A percentile compares a stretch with the other conserved stretches of the same genome.
These are phyloP conservation scores for Prietella phreatophila DNA, from an alignment of 2,113 vertebrate species.

Conservation along the genomic window DNA sequence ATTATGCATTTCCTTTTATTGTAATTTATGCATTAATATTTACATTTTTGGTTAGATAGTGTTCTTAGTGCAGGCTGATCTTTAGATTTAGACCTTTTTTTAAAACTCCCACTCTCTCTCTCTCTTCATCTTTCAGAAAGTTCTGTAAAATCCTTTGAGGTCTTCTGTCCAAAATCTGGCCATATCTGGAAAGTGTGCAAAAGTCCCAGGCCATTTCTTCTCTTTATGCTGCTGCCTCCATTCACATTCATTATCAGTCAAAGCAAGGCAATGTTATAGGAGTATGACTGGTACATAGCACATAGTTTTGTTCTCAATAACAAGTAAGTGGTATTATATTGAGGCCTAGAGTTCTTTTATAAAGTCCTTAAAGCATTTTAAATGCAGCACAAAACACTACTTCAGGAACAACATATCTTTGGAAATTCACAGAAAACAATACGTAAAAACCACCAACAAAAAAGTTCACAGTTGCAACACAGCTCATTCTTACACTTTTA, in stretches of 20 bases:
- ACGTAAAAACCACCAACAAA: conserved; percentile 35
- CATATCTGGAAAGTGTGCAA: conserved; percentile 40
- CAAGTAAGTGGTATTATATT: conserved; percentile 66
- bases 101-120: neutral
- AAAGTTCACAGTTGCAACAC: conserved; percentile 60
- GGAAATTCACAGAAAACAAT: conserved; percentile 47
- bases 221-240: conserved; percentile 25
- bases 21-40: conserved; percentile 35
- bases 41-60: conserved; percentile 51
- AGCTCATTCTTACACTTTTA: conserved; percentile 57
- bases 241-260: conserved; percentile 50
- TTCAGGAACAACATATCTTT: conserved; percentile 47
- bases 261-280: conserved; percentile 51
- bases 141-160: conserved; percentile 52
- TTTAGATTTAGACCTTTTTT: conserved; percentile 60
- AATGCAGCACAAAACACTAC: conserved; percentile 70
- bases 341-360: conserved; percentile 68
- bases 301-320: conserved; percentile 58
- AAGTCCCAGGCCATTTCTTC: conserved; percentile 30
- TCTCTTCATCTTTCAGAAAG: conserved; percentile 8
- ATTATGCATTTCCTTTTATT: conserved; percentile 34
- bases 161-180: conserved; percentile 57
- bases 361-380: conserved; percentile 67
- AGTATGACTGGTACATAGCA: conserved; percentile 57
- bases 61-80: conserved; percentile 72